phyloP scores from a whole-genome alignment of 2,888 invertebrate genomes.

The Agrotis exclamationis region DNA sequence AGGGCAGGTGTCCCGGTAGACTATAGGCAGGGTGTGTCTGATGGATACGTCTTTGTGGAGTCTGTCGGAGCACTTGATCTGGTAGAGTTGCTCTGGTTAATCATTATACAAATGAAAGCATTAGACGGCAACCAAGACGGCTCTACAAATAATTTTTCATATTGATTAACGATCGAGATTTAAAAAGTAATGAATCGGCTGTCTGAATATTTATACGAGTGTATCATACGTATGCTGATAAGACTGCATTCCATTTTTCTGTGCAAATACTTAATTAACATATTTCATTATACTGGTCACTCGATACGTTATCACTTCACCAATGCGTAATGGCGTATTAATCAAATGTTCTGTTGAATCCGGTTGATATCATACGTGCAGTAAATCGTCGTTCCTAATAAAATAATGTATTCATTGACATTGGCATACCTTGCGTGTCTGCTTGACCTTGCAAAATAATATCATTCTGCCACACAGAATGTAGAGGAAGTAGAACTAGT shows the following conservation, averaged over 20 bases:
- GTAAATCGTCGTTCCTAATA: neutral
- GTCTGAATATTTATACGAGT: neutral
- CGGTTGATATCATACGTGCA: slow-evolving; percentile 45
- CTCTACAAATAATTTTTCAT: too few relatives aligned
- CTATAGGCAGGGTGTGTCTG: neutral
- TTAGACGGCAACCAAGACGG: too few relatives aligned
- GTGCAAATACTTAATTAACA: slow-evolving; percentile 8
- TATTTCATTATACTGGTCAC: slow-evolving; percentile 19
- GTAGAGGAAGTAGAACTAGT: neutral
- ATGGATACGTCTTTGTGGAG: neutral
- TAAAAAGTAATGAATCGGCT: neutral
- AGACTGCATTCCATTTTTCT: neutral
- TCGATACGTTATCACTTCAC: slow-evolving; percentile 46
- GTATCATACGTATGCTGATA: slow-evolving; percentile 1
- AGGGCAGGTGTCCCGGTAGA: neutral
- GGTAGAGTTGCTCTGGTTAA: too few relatives aligned
- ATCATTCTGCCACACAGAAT: neutral
- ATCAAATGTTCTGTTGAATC: slow-evolving; percentile 42
- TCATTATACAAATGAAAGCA: neutral
- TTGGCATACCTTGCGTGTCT: neutral
- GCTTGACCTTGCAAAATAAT: neutral
- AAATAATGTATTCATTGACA: slow-evolving; percentile 1
- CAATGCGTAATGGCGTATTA: slow-evolving; percentile 33
- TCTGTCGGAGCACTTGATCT: neutral
- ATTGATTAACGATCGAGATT: neutral